A percentile compares a stretch with the other conserved stretches of the same genome.
phyloP scores from a whole-genome alignment of 64 coral and sea anemone species.

The Cladopsammia gracilis region DNA sequence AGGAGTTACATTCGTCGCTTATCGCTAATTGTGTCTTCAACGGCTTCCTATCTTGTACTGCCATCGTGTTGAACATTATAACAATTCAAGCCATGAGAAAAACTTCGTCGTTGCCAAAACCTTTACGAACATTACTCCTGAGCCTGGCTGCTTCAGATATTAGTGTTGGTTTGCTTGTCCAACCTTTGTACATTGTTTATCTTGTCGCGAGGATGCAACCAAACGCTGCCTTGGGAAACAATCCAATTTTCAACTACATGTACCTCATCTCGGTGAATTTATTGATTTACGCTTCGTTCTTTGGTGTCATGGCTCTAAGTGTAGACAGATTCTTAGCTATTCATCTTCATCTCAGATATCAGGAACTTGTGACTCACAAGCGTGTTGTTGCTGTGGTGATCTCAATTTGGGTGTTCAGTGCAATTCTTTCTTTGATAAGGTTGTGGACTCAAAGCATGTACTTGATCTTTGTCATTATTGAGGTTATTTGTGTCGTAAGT shows the following conservation, averaged over 20 bases:
- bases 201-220: too few species aligned
- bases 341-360: neutral
- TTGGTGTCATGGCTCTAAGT: neutral
- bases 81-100: slow-evolving; percentile 18
- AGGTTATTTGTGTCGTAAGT: neutral
- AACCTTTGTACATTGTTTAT: too few species aligned
- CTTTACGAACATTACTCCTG: neutral
- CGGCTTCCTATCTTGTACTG: neutral
- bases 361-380: neutral
- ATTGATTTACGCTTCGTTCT: neutral
- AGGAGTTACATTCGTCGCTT: too few species aligned
- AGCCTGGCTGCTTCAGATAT: too few species aligned
- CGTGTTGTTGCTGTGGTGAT: neutral
- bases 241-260: too few species aligned
- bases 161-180: too few species aligned
- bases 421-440: neutral
- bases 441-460: neutral
- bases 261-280: too few species aligned
- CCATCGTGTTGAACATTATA: slow-evolving; percentile 1
- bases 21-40: neutral
- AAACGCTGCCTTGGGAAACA: too few species aligned
- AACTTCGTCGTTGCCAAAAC: slow-evolving; percentile 4
- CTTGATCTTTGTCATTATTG: neutral
- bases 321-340: neutral
- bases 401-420: neutral